Conservation (phyloP, 2,888 invertebrate genomes). For the Mesoligia furuncula region DNA sequence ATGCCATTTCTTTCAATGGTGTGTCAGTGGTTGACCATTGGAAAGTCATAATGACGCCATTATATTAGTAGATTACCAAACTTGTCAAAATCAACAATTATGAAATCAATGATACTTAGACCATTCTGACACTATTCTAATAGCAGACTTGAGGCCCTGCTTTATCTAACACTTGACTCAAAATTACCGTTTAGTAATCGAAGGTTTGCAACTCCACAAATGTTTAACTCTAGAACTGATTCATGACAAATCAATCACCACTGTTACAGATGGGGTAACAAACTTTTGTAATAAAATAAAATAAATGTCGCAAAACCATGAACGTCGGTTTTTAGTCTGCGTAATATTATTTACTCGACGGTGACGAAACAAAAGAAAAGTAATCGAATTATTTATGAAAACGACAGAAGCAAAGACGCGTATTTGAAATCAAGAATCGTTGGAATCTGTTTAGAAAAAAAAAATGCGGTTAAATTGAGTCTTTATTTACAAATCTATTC, state of each 20-base stretch:
- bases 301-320: conserved; percentile 44
- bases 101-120: no score
- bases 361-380: conserved; percentile 35
- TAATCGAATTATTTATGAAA: conserved; percentile 16
- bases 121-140: no score
- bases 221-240: conserved; percentile 33
- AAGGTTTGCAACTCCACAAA: conserved; percentile 29
- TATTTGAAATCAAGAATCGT: conserved; percentile 6
- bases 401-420: not conserved
- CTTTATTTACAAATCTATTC: not conserved
- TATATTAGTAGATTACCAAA: no score
- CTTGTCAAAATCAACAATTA: no score
- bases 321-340: conserved; percentile 25
- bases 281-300: conserved; percentile 33
- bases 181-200: not conserved
- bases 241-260: conserved; percentile 48
- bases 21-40: no score
- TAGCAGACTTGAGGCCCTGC: no score
- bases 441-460: not conserved
- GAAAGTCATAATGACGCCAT: no score
- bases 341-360: conserved; percentile 55
- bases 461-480: not conserved
- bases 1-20: no score
- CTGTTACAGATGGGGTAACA: conserved; percentile 26
- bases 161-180: not conserved